These are phyloP conservation scores for Molossus molossus DNA, from an alignment of 2,797 vertebrate species.

Conservation along the genomic window DNA sequence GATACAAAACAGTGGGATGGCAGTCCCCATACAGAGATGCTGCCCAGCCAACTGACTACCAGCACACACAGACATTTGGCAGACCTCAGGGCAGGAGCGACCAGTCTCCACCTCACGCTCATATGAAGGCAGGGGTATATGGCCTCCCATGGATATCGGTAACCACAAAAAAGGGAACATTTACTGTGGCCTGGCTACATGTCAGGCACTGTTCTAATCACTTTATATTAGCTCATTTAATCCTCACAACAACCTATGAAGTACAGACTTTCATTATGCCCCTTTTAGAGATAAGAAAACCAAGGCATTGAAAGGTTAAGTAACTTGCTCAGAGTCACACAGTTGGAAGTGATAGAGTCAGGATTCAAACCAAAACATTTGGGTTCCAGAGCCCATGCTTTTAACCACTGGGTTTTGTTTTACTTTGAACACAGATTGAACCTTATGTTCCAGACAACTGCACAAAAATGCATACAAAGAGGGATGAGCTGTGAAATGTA, in stretches of 20 bases:
- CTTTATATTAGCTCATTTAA: not conserved
- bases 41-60: not conserved
- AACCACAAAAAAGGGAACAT: not conserved
- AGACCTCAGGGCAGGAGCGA: not conserved
- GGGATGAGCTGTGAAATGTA: not conserved
- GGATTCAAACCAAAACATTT: not conserved
- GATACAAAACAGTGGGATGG: not conserved
- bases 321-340: not conserved
- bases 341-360: not conserved
- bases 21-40: not conserved
- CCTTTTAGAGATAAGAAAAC: not conserved
- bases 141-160: not conserved
- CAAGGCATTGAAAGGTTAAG: conserved; percentile 4
- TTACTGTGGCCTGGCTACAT: not conserved
- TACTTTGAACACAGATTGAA: conserved; percentile 28
- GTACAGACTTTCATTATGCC: not conserved
- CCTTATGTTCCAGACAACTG: not conserved
- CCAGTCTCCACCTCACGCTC: not conserved
- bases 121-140: not conserved
- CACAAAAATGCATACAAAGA: not conserved
- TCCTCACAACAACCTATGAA: not conserved
- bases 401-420: not conserved
- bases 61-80: not conserved
- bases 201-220: not conserved
- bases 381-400: not conserved